phyloP scores from a whole-genome alignment of 2,797 vertebrate species.

The Typhlichthys eigenmanni region DNA sequence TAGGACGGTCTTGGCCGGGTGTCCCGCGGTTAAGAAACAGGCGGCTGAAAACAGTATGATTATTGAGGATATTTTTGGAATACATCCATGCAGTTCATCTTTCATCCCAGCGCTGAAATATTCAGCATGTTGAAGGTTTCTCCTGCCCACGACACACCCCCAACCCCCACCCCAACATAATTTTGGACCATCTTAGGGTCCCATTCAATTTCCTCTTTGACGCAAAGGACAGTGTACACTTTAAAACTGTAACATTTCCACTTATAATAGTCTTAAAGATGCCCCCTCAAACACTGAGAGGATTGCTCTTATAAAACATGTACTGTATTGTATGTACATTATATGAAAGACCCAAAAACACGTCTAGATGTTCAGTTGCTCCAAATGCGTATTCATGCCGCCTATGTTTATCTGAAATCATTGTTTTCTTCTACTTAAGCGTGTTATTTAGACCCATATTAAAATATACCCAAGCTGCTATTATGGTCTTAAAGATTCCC shows the following conservation, averaged over 20 bases:
- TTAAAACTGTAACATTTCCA: constrained; percentile 1
- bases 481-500: constrained; percentile 67
- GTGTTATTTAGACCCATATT: constrained; percentile 68
- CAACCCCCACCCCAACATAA: constrained; percentile 35
- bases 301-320: constrained; percentile 33
- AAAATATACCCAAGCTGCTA: constrained; percentile 65
- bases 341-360: constrained; percentile 41
- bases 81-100: constrained; percentile 75
- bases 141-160: background rate
- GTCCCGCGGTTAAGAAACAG: constrained; percentile 67
- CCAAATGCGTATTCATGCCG: constrained; percentile 43
- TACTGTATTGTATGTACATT: constrained; percentile 25
- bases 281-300: constrained; percentile 52
- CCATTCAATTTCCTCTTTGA: too few species aligned
- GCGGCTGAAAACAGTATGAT: constrained; percentile 60
- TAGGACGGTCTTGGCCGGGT: constrained; percentile 64
- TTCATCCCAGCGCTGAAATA: constrained; percentile 70
- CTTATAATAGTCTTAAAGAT: constrained; percentile 51
- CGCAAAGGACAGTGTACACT: too few species aligned
- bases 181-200: constrained; percentile 52
- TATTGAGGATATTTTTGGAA: constrained; percentile 75
- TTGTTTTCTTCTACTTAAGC: constrained; percentile 68
- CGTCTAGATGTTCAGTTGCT: constrained; percentile 49
- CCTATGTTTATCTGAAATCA: constrained; percentile 64
- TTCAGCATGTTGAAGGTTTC: constrained; percentile 49